These are phyloP conservation scores for Setophaga petechia DNA, from an alignment of 2,113 vertebrate genomes.

Conservation along the genomic window DNA sequence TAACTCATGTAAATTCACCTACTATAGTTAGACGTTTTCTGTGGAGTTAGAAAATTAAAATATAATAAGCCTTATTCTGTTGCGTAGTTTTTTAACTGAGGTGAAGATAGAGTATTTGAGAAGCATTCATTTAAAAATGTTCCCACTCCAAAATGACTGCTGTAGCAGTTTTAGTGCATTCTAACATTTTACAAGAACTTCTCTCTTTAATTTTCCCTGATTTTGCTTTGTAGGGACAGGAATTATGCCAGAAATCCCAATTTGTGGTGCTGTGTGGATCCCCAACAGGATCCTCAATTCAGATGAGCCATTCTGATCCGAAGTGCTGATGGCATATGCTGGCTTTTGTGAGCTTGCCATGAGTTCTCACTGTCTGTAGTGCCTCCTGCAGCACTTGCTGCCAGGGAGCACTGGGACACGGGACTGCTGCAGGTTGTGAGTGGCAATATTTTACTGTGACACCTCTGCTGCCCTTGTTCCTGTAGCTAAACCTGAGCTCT, in stretches of 20 bases:
- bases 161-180: neutral
- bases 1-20: neutral
- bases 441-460: neutral
- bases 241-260: neutral
- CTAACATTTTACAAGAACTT: neutral
- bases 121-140: neutral
- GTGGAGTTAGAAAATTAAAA: neutral
- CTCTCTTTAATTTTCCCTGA: neutral
- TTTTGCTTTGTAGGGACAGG: neutral
- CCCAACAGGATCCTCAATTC: neutral
- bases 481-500: neutral
- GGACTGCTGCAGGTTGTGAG: neutral
- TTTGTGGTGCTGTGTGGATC: neutral
- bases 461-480: neutral
- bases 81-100: neutral
- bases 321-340: neutral
- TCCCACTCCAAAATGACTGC: neutral
- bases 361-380: neutral
- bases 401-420: accelerated
- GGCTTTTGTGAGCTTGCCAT: neutral
- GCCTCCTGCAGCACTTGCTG: neutral
- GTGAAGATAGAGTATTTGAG: neutral
- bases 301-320: neutral
- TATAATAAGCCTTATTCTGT: neutral
- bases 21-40: neutral